Conservation (phyloP, 2,888 invertebrate species). For the Yponomeuta malinellus region DNA sequence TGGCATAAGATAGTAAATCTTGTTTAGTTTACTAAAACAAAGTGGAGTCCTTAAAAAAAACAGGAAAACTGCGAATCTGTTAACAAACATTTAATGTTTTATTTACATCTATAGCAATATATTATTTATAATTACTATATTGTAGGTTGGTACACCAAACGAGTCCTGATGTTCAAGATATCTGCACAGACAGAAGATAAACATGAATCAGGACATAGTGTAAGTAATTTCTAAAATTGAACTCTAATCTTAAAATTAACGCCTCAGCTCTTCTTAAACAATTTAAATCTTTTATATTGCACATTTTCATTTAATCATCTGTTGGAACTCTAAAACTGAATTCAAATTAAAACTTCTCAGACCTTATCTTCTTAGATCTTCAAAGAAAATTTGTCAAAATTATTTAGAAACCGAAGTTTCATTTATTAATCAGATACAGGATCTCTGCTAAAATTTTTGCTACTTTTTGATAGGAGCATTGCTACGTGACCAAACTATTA, state of each 20-base stretch:
- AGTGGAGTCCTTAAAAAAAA: not conserved
- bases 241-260: constrained; percentile 11
- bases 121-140: constrained; percentile 68
- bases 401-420: too few relatives aligned
- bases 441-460: not conserved
- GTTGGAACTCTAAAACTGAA: constrained; percentile 10
- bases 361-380: too few relatives aligned
- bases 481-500: constrained; percentile 63
- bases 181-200: constrained; percentile 39
- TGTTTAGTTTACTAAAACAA: too few relatives aligned
- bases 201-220: constrained; percentile 36
- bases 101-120: constrained; percentile 65
- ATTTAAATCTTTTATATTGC: constrained; percentile 59
- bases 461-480: constrained; percentile 25
- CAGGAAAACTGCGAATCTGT: constrained; percentile 38
- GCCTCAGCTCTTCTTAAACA: constrained; percentile 35
- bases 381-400: too few relatives aligned
- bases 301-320: constrained; percentile 42
- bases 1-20: not conserved
- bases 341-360: too few relatives aligned
- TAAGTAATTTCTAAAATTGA: constrained; percentile 45
- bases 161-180: constrained; percentile 30
- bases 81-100: constrained; percentile 75
- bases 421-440: not conserved
- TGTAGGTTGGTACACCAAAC: constrained; percentile 40